Evolutionary conservation across 2,888 invertebrate genomes (phyloP).

Genomic region (Cantharis flavilabris): DNA sequence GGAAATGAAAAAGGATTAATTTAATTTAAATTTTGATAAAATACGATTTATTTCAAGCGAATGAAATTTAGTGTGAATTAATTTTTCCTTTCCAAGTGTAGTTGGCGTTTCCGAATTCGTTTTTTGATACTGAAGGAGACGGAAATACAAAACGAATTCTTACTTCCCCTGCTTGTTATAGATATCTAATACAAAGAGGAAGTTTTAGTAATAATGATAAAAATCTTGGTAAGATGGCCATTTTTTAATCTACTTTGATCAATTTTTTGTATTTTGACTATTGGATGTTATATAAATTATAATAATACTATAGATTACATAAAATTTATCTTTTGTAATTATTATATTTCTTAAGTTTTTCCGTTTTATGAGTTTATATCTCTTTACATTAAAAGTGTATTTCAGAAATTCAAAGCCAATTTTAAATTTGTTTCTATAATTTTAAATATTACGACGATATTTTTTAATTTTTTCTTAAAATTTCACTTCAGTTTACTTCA

Average conservation of each 20-base stretch:
- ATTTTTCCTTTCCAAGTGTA: not conserved
- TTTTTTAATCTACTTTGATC: not conserved
- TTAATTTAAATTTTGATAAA: not conserved
- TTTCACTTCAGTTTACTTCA: too few relatives aligned
- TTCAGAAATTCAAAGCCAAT: too few relatives aligned
- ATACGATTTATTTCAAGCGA: not conserved
- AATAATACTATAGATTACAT: too few relatives aligned
- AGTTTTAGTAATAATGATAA: not conserved
- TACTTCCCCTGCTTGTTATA: not conserved
- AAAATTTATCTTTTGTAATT: too few relatives aligned
- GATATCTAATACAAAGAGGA: not conserved
- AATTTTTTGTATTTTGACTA: not conserved
- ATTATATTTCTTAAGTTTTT: too few relatives aligned
- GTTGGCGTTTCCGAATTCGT: not conserved
- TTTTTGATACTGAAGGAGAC: not conserved
- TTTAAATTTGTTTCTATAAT: too few relatives aligned
- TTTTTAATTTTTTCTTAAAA: too few relatives aligned
- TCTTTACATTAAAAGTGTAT: too few relatives aligned
- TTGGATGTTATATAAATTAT: too few relatives aligned
- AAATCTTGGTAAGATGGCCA: not conserved
- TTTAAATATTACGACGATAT: too few relatives aligned
- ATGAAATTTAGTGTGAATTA: not conserved
- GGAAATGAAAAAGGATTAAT: not conserved
- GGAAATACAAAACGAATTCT: not conserved
- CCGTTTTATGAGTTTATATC: too few relatives aligned